Conservation (phyloP, 1,140 invertebrate species). For the Monomorium pharaonis region DNA sequence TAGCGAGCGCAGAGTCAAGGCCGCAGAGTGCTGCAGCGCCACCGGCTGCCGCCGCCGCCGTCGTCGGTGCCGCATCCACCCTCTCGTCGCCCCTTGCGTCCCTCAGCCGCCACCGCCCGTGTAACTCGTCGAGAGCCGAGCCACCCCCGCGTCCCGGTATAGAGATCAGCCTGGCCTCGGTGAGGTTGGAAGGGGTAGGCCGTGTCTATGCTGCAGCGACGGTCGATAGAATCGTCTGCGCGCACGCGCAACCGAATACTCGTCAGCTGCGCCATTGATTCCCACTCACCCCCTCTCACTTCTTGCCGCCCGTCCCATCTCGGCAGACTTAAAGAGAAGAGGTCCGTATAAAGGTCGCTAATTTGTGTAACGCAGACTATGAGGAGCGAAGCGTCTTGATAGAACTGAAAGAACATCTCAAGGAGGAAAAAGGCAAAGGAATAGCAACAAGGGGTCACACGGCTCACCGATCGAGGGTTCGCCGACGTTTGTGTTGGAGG, state of each 20-base stretch:
- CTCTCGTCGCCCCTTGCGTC: conserved; percentile 30
- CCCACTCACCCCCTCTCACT: conserved; percentile 62
- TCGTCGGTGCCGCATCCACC: conserved; percentile 60
- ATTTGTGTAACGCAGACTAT: conserved; percentile 72
- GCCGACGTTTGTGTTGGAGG: neutral
- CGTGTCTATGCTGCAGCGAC: conserved; percentile 81
- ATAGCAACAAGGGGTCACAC: neutral
- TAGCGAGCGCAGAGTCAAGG: conserved; percentile 80
- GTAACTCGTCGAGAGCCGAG: conserved; percentile 55
- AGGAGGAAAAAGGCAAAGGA: conserved; percentile 4
- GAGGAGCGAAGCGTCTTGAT: conserved; percentile 29
- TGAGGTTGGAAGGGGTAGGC: conserved; percentile 80
- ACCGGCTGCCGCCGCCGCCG: conserved; percentile 40
- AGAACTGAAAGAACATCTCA: conserved; percentile 13
- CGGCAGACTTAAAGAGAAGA: conserved; percentile 81
- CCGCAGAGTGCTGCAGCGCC: conserved; percentile 75
- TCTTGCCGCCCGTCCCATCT: conserved; percentile 12
- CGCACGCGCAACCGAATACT: conserved; percentile 78
- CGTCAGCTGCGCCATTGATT: conserved; percentile 85
- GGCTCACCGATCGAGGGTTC: conserved; percentile 40
- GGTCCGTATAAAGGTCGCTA: conserved; percentile 74
- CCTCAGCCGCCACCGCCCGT: conserved; percentile 30
- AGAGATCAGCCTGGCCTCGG: conserved; percentile 68
- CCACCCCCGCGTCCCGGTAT: conserved; percentile 52
- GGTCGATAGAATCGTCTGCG: conserved; percentile 84